These are phyloP conservation scores for Globodera rostochiensis DNA, from an alignment of 1,140 invertebrate genomes.

Conservation along the genomic window DNA sequence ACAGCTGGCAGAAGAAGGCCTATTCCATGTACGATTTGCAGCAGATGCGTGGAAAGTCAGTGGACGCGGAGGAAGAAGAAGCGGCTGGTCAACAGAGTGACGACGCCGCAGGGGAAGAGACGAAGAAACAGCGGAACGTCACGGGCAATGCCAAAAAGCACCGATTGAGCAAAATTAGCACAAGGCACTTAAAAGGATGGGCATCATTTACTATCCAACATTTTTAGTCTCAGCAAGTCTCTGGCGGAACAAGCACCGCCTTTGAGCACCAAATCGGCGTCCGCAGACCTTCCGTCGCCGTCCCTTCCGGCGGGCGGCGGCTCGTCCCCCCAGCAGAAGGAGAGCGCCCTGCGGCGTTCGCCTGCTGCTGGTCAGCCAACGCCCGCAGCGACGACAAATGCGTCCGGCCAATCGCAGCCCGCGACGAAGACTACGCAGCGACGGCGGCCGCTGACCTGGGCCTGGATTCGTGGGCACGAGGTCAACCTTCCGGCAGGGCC, in stretches of 20 bases:
- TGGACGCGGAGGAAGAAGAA: neutral
- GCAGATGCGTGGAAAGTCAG: slow-evolving; percentile 9
- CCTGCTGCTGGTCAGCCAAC: no score
- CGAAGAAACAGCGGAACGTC: neutral
- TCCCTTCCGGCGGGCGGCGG: neutral
- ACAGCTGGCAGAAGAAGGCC: slow-evolving; percentile 12
- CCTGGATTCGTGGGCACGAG: slow-evolving; percentile 25
- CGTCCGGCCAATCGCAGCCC: neutral
- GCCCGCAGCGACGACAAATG: neutral
- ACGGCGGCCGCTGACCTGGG: slow-evolving; percentile 23
- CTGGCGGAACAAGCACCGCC: neutral
- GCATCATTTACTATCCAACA: neutral
- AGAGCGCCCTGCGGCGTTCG: neutral
- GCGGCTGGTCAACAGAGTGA: neutral
- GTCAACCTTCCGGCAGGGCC: slow-evolving; percentile 13
- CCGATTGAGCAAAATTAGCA: neutral
- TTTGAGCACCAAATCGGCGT: neutral
- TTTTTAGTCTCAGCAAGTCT: neutral
- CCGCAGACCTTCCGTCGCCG: neutral
- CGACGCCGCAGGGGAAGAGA: neutral
- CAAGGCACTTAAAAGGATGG: neutral
- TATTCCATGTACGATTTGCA: slow-evolving; percentile 32
- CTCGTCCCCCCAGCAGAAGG: neutral
- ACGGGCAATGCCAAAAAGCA: slow-evolving; percentile 1
- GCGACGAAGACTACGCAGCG: neutral